Conservation (phyloP, 1,140 invertebrate species). For the Lepidostoma basale region DNA sequence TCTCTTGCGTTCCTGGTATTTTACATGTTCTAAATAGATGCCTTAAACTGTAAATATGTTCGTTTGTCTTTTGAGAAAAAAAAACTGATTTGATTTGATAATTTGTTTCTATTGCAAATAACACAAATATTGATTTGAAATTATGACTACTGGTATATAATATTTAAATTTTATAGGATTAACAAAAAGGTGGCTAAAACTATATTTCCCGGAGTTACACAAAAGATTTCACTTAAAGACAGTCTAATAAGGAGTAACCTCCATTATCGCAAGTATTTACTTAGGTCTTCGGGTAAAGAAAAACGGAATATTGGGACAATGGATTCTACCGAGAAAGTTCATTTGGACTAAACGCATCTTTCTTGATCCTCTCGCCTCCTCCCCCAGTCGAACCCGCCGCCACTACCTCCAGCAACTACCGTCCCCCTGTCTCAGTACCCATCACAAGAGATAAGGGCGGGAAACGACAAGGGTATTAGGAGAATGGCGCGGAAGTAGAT, state of each 20-base stretch:
- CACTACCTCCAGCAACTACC: not conserved
- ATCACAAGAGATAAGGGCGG: conserved; percentile 9
- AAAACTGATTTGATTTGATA: too few species aligned
- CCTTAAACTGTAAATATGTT: too few species aligned
- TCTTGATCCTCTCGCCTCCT: conserved; percentile 5
- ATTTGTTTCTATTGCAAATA: too few species aligned
- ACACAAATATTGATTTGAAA: too few species aligned
- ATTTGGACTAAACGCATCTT: conserved; percentile 17
- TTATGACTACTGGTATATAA: too few species aligned
- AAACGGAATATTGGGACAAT: conserved; percentile 9
- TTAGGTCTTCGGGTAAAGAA: conserved; percentile 1
- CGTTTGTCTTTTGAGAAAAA: too few species aligned
- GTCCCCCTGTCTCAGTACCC: not conserved
- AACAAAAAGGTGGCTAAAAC: too few species aligned
- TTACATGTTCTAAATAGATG: too few species aligned
- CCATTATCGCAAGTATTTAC: not conserved
- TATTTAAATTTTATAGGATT: too few species aligned
- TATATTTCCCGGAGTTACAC: too few species aligned
- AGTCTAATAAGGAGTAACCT: conserved; percentile 7
- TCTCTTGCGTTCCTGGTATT: too few species aligned
- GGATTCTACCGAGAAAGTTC: conserved; percentile 18
- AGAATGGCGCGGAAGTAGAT: conserved; percentile 7
- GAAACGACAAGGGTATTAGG: conserved; percentile 20
- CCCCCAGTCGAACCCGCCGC: not conserved
- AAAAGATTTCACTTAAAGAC: too few species aligned